Conservation (phyloP, 2,113 vertebrate genomes). For the Globicephala melas region DNA sequence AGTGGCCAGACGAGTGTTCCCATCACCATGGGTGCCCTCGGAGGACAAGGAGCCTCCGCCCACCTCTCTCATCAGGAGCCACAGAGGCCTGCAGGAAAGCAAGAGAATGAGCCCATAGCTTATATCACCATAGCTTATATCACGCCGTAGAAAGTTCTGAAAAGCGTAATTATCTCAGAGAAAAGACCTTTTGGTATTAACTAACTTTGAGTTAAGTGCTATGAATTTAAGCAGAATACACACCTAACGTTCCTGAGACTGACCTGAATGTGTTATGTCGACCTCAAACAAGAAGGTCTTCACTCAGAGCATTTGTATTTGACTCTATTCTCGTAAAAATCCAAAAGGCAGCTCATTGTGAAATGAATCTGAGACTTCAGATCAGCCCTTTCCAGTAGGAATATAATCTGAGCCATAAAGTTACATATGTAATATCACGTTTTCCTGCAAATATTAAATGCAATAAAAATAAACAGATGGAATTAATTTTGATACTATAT, state of each 20-base stretch:
- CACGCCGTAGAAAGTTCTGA: not conserved
- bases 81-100: not conserved
- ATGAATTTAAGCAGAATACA: not conserved
- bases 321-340: not conserved
- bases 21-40: accelerated
- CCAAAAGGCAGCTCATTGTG: not conserved
- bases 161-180: not conserved
- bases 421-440: accelerated
- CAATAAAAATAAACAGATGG: not conserved
- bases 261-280: accelerated
- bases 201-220: not conserved
- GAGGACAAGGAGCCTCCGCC: not conserved
- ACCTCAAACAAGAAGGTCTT: not conserved
- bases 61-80: not conserved
- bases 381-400: no score
- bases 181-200: not conserved
- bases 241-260: not conserved
- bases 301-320: not conserved
- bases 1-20: not conserved
- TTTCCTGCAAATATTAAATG: not conserved
- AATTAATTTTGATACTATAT: not conserved
- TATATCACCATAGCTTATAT: accelerated
- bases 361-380: not conserved
- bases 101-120: not conserved
- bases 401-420: accelerated